Base-by-base conservation (phyloP, 2,888 invertebrate genomes). In the Eubasilissa splendida region DNA sequence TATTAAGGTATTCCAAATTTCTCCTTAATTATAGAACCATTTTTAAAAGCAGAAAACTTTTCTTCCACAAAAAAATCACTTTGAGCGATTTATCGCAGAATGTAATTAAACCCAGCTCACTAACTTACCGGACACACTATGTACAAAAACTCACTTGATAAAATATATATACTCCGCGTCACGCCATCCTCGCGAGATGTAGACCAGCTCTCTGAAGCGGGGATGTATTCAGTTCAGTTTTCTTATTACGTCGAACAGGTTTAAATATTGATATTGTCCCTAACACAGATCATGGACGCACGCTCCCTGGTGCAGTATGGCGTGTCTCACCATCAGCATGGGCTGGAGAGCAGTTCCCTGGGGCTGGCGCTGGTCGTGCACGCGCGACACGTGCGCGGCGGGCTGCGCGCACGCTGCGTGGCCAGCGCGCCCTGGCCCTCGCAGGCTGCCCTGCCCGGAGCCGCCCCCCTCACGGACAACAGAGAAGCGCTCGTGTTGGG, bases 401-500 rank as follows among this genome's bases (percentile, higher is more conserved):
- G 66, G 75, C 92, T 93, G 92, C 90, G 90, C 84, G 92, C 92
- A 73, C 91, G 92, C 85, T 93, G 93, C 85, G 88, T 93, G 80
- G 93, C 93, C 22, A 92, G 92, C 22, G 90, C 92, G 1, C 87
- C 93, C 73, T 92, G 92, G 91, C 90, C 91, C 84, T 91, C 91
- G 50, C 87, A 90, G 83, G 92, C 92, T 85, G 91, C 91, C 85
- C 89, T 92, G 1, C 88, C 92, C 14, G 91, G 92, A 85, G 87
- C 91, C 75, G 90, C 91, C 50, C 88, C 88, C 59, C 89, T 92
- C 80, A 90, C 91, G 85, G 92, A 92, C 85, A 91, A 92, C 87
- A 88, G 93, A 84, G 93, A 93, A 86, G 93, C 93, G 53, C 89
- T 92, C 86, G 87, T 93, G 83, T 88, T 93, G 85, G 93, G 93